Percentiles rank a stretch among this genome's conserved stretches.
These are phyloP conservation scores for Periophthalmus modestus DNA, from an alignment of 2,113 vertebrate species.

Conservation along the genomic window DNA sequence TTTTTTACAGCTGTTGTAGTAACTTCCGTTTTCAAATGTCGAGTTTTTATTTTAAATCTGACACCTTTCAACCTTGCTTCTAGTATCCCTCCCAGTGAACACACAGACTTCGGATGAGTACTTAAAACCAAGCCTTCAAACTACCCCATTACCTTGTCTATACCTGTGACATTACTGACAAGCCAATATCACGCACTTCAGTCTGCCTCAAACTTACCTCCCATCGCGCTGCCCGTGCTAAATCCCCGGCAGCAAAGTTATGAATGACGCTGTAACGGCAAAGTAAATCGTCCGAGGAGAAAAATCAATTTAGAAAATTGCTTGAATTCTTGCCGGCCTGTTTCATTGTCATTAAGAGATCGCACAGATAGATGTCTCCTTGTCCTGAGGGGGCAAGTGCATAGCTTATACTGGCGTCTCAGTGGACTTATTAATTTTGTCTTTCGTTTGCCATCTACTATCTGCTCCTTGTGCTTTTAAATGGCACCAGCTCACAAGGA, in stretches of 20 bases:
- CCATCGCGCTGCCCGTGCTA: constrained; percentile 28
- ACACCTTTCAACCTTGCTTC: not conserved
- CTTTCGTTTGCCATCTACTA: constrained; percentile 27
- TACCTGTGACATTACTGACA: constrained; percentile 1
- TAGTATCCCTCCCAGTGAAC: not conserved
- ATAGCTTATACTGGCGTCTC: constrained; percentile 29
- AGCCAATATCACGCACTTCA: not conserved
- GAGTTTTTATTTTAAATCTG: not conserved
- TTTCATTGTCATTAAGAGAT: constrained; percentile 74
- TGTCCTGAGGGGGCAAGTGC: constrained; percentile 41
- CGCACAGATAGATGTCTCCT: constrained; percentile 53
- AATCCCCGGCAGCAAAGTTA: constrained; percentile 60
- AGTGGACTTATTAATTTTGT: constrained; percentile 51
- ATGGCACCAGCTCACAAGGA: constrained; percentile 15
- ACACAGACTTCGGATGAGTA: constrained; percentile 4
- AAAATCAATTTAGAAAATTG: constrained; percentile 80
- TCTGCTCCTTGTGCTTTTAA: constrained; percentile 22
- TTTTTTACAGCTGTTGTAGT: not conserved
- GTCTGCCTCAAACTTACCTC: constrained; percentile 5
- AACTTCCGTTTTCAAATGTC: not conserved
- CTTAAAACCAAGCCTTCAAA: not conserved
- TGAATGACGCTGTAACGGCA: constrained; percentile 61
- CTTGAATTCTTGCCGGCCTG: constrained; percentile 70
- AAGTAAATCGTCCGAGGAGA: constrained; percentile 70
- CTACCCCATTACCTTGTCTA: not conserved